A percentile compares a stretch with the other conserved stretches of the same genome.
Evolutionary conservation across 2,113 vertebrate species (phyloP).

Genomic region (Atherinomorus stipes): DNA sequence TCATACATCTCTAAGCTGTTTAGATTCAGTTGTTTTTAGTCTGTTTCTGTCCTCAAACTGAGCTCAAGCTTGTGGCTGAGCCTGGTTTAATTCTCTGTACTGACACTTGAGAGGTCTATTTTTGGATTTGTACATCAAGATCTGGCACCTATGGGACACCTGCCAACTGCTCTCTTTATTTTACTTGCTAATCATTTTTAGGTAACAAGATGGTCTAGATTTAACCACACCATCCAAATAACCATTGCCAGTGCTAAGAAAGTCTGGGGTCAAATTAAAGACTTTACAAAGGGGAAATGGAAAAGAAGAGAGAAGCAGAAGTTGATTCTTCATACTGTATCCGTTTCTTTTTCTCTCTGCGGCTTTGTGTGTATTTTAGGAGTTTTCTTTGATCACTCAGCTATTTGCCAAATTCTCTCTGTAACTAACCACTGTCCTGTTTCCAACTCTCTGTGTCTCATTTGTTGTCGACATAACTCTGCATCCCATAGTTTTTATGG

Average conservation of each 20-base stretch:
- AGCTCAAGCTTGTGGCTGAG: conserved; percentile 4
- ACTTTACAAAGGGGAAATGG: background rate
- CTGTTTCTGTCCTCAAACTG: background rate
- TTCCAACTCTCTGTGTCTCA: background rate
- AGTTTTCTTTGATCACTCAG: background rate
- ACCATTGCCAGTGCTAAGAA: background rate
- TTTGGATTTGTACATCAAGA: conserved; percentile 39
- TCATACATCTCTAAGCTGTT: background rate
- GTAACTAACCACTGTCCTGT: background rate
- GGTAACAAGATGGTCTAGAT: conserved; percentile 5
- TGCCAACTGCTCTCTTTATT: conserved; percentile 26
- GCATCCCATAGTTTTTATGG: background rate
- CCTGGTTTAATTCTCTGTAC: conserved; percentile 28
- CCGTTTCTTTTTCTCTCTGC: background rate
- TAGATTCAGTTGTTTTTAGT: background rate
- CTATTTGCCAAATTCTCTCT: background rate
- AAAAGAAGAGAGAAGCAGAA: background rate
- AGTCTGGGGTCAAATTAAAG: background rate
- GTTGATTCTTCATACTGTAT: background rate
- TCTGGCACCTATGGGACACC: conserved; percentile 44
- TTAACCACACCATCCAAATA: background rate
- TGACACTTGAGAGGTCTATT: conserved; percentile 61
- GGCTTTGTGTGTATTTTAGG: background rate
- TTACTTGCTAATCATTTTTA: conserved; percentile 16
- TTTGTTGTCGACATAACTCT: background rate